These are phyloP conservation scores for Syrmaticus mikado DNA, from an alignment of 2,113 vertebrate genomes.

Conservation along the genomic window DNA sequence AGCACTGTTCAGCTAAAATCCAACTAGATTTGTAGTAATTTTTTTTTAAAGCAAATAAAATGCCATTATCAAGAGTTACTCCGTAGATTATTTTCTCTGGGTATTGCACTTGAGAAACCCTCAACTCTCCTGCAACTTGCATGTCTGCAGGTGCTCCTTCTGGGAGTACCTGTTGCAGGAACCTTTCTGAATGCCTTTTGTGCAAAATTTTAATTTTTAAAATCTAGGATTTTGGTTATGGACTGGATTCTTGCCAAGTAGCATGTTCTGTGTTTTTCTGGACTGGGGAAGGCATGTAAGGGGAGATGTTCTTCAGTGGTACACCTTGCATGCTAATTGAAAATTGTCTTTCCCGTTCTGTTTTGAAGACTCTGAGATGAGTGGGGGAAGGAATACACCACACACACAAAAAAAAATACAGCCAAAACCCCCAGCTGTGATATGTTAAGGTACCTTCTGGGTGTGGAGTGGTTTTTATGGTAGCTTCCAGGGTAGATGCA, in stretches of 20 bases:
- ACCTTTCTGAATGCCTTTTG: neutral
- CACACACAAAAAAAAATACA: too few relatives aligned
- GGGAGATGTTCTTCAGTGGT: neutral
- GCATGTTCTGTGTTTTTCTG: neutral
- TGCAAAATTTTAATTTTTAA: conserved; percentile 7
- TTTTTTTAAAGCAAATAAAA: conserved; percentile 46
- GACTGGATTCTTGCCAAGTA: conserved; percentile 14
- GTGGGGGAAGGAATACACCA: neutral
- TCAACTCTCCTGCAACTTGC: neutral
- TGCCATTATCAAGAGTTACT: neutral
- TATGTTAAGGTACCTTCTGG: neutral
- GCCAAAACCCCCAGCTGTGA: too few relatives aligned
- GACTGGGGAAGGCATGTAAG: neutral
- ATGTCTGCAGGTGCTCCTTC: conserved; percentile 2
- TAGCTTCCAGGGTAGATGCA: conserved; percentile 47
- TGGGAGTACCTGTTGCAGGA: neutral
- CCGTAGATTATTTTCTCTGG: neutral
- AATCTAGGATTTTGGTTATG: neutral
- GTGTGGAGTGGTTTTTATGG: conserved; percentile 6
- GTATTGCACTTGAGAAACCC: conserved; percentile 54
- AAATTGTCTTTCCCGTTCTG: conserved; percentile 2
- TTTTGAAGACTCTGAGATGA: neutral
- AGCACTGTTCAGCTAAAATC: conserved; percentile 44
- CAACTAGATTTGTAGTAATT: conserved; percentile 46
- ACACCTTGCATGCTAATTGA: neutral